These are phyloP conservation scores for Ischnura elegans DNA, from an alignment of 2,888 invertebrate species.

Conservation along the genomic window DNA sequence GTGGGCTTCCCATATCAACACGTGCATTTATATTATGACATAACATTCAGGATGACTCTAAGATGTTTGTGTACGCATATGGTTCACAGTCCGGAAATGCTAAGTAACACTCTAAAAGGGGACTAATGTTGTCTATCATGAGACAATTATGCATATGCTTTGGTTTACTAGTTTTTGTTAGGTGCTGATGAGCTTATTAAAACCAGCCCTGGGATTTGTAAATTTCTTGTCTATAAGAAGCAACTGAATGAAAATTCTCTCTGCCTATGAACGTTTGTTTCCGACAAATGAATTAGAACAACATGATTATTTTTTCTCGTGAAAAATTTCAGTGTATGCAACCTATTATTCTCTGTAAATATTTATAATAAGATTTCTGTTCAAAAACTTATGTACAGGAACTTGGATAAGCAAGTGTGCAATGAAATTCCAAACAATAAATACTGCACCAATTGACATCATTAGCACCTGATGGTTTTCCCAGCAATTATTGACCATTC, in stretches of 20 bases:
- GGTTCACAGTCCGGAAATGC: slow-evolving; percentile 44
- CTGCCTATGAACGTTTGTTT: background rate
- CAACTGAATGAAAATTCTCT: background rate
- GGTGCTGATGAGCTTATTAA: slow-evolving; percentile 67
- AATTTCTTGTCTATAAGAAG: slow-evolving; percentile 32
- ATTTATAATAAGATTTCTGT: background rate
- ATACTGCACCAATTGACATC: background rate
- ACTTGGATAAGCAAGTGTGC: background rate
- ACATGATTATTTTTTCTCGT: too few species aligned
- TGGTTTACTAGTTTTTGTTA: slow-evolving; percentile 64
- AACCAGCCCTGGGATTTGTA: slow-evolving; percentile 62
- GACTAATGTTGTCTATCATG: slow-evolving; percentile 47
- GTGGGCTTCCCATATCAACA: slow-evolving; percentile 54
- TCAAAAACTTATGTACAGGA: background rate
- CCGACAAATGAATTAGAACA: background rate
- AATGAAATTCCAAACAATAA: background rate
- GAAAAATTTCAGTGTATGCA: background rate
- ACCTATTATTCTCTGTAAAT: background rate
- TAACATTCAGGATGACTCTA: slow-evolving; percentile 59
- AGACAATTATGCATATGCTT: slow-evolving; percentile 63
- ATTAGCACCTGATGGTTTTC: background rate
- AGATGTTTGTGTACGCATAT: slow-evolving; percentile 43
- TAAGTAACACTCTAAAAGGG: slow-evolving; percentile 59
- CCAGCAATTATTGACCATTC: background rate
- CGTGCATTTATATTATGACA: slow-evolving; percentile 44